Conservation (phyloP, 2,797 vertebrate species). For the Parauchenoglanis punctatus region DNA sequence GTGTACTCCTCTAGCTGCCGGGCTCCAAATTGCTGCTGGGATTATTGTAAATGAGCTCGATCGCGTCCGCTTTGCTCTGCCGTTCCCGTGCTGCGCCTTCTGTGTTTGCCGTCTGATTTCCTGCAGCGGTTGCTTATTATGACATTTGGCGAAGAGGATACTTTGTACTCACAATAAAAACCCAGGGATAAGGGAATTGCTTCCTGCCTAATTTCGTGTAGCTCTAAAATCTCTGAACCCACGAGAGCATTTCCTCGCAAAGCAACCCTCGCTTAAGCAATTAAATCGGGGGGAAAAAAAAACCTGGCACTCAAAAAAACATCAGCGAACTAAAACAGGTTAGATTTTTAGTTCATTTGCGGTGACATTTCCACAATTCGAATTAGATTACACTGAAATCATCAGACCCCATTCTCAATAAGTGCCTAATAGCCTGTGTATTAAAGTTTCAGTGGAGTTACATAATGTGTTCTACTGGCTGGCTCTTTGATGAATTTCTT, state of each 20-base stretch:
- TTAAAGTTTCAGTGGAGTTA: conserved; percentile 27
- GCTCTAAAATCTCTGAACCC: conserved; percentile 64
- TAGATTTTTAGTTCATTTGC: conserved; percentile 67
- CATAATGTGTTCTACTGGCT: conserved; percentile 19
- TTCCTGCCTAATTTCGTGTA: conserved; percentile 67
- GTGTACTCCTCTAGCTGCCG: conserved; percentile 34
- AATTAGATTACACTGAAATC: conserved; percentile 43
- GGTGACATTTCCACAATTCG: conserved; percentile 53
- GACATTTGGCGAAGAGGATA: conserved; percentile 74
- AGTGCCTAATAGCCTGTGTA: conserved; percentile 42
- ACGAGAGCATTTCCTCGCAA: conserved; percentile 63
- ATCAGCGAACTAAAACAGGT: conserved; percentile 55
- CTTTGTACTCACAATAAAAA: conserved; percentile 75
- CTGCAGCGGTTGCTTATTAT: conserved; percentile 72
- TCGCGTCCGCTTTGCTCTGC: conserved; percentile 58
- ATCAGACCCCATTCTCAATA: conserved; percentile 44
- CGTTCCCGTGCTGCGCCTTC: conserved; percentile 58
- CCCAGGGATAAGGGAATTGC: conserved; percentile 69
- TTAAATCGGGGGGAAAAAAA: conserved; percentile 65
- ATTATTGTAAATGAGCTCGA: conserved; percentile 58
- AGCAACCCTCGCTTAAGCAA: conserved; percentile 68
- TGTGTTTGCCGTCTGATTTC: conserved; percentile 66
- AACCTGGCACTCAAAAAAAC: conserved; percentile 53
- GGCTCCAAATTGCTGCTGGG: conserved; percentile 54
- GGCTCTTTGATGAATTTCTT: conserved; percentile 41